phyloP scores from a whole-genome alignment of 2,797 vertebrate genomes.

The Hirundo rustica region DNA sequence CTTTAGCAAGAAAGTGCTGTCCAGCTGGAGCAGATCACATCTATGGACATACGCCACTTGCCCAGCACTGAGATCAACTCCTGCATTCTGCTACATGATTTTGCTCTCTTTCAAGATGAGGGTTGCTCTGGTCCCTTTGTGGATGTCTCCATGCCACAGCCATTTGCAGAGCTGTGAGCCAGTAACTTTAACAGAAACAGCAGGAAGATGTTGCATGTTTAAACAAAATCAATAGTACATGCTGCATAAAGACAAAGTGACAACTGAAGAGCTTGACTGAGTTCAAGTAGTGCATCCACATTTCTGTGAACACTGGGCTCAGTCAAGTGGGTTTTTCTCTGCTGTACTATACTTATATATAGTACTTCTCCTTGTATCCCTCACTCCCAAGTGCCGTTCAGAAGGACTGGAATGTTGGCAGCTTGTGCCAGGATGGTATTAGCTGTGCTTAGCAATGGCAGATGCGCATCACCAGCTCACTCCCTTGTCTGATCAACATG shows the following conservation, averaged over 20 bases:
- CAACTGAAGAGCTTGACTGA: background rate
- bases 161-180: background rate
- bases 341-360: background rate
- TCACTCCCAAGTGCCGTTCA: background rate
- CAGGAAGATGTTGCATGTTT: background rate
- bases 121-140: background rate
- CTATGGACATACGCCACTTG: background rate
- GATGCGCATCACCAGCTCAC: background rate
- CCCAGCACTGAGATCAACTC: background rate
- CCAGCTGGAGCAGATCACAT: background rate
- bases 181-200: background rate
- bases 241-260: background rate
- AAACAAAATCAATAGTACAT: background rate
- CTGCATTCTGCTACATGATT: rapidly evolving
- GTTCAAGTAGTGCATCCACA: background rate
- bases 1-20: background rate
- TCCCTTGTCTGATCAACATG: background rate
- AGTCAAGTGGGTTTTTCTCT: background rate
- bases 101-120: background rate
- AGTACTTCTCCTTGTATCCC: background rate
- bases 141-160: background rate
- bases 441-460: background rate
- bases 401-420: background rate
- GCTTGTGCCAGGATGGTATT: background rate
- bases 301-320: background rate